phyloP scores from a whole-genome alignment of 2,888 invertebrate genomes.

The Drosophila tripunctata region DNA sequence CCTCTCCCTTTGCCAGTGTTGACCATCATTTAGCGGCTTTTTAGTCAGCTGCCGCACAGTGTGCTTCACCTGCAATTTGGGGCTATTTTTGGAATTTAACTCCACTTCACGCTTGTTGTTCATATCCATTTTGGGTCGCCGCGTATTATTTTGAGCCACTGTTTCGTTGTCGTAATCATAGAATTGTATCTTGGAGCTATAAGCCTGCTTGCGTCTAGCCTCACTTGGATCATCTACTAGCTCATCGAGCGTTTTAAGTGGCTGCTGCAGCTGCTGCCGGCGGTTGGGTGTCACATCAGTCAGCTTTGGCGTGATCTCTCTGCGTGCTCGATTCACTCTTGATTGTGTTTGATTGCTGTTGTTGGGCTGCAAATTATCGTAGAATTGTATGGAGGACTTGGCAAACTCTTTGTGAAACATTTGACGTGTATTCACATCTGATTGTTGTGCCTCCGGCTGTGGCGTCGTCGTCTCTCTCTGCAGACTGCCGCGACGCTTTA shows the following conservation, averaged over 20 bases:
- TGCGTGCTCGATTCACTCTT: slow-evolving; percentile 31
- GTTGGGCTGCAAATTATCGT: slow-evolving; percentile 73
- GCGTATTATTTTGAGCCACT: slow-evolving; percentile 72
- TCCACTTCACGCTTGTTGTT: slow-evolving; percentile 82
- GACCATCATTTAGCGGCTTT: slow-evolving; percentile 62
- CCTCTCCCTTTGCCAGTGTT: slow-evolving; percentile 20
- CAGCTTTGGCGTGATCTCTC: slow-evolving; percentile 71
- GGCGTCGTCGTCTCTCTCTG: slow-evolving; percentile 58
- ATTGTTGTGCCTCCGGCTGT: slow-evolving; percentile 8
- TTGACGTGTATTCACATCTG: slow-evolving; percentile 78
- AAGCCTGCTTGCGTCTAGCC: slow-evolving; percentile 77
- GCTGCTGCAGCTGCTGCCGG: not conserved
- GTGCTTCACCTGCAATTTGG: slow-evolving; percentile 80
- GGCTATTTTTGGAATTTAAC: slow-evolving; percentile 81
- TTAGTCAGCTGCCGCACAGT: slow-evolving; percentile 68
- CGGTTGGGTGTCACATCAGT: slow-evolving; percentile 45
- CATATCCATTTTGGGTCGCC: slow-evolving; percentile 79
- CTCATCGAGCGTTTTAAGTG: slow-evolving; percentile 49
- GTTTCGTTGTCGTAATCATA: slow-evolving; percentile 77
- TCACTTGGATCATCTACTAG: slow-evolving; percentile 55
- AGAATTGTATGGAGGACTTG: slow-evolving; percentile 83
- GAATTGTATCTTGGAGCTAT: slow-evolving; percentile 82
- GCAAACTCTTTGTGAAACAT: slow-evolving; percentile 83
- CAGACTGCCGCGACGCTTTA: slow-evolving; percentile 72
- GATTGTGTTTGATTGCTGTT: slow-evolving; percentile 16